Base-by-base conservation (phyloP, 2,113 vertebrate species). In the Megaceryle maxima region DNA sequence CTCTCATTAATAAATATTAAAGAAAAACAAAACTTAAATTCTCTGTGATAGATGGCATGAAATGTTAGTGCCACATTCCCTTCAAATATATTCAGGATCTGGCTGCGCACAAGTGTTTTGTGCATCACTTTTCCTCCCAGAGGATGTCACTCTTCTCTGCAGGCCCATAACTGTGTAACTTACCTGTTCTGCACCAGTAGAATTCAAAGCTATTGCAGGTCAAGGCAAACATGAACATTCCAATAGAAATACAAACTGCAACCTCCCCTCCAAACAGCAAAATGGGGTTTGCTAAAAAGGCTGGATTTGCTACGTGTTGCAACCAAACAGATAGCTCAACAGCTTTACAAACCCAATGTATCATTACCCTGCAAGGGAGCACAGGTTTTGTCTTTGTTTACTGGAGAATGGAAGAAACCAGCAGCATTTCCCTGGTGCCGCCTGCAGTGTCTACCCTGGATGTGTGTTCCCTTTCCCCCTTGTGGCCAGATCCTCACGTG, bases 101-200 rank as follows among this genome's bases (percentile, higher is more conserved):
- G 28, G 11, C 39, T 75, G 28, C 9, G 33, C 24, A 10, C 7
- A 18, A 28, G 17, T 62, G 37, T n/a, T 60, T 35, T 39, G 37
- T 1, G 0, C 29, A 60, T 19, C 9, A 1, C 33, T n/a, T 82
- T 60, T 70, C 26, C 31, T 53, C 43, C 8, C 60, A 29, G n/a
- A 48, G 17, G 4, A 14, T 6, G 8, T 57, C 28, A 68, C 28
- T 60, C 31, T 44, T 9, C 24, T 37, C n/a, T 33, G 17, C 5
- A 70, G n/a, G 11, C 5, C 9, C 2, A 0, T 35, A 48, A 28
- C 31, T 1, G 0, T 10, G 4, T 33, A 74, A 67, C 19, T 18
- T 31, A 17, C 10, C 10, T 62, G 21, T 37, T 69, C 37, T 31
- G 17, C 39, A 37, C 13, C 35, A n/a, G 48, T 12, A 39, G 26